Evolutionary conservation across 30 jellyfish, hydroid and myxozoan species (phyloP), one percentile per base, ranked within the genome.

Genomic region (Aurelia aurita): DNA sequence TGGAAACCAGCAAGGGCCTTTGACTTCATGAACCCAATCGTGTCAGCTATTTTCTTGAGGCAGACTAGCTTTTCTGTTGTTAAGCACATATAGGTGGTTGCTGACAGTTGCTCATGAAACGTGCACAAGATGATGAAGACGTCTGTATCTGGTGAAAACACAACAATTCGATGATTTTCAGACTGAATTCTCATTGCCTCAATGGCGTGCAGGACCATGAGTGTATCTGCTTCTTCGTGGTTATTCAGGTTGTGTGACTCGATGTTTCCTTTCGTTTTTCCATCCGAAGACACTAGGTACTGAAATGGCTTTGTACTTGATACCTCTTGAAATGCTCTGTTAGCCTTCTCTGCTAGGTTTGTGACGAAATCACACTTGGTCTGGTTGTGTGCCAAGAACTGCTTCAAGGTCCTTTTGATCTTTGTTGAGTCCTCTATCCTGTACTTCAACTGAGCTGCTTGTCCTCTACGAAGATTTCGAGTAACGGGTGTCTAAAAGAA

Each of bases 111-210:
- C n/a, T n/a, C n/a, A n/a, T n/a, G n/a, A n/a, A n/a, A n/a, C n/a
- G n/a, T n/a, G n/a, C n/a, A n/a, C n/a, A n/a, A n/a, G n/a, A n/a
- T n/a, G n/a, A 65, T 65, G 34, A 65, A 65, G 47, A 65, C 77
- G 53, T 65, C 77, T 65, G 77, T 65, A 28, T 65, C 77, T 65
- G 77, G 77, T 65, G 77, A 65, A 65, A 65, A 65, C 18, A 65
- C 77, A 65, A 65, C 53, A 20, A 65, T 28, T 21, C 77, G 9
- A 15, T 65, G 77, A 65, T 29, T 21, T 23, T 65, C 22, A 15
- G 54, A 53, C 20, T 65, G 77, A 21, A 19, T 28, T 20, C 53
- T 21, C 19, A 34, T 19, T 19, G 77, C 77, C 54, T 65, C 77
- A 65, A 65, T 65, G 27, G 77, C 77, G n/a, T 25, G 60, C 60